Conservation (phyloP, 2,113 vertebrate species). For the Tychaedon coryphoeus region DNA sequence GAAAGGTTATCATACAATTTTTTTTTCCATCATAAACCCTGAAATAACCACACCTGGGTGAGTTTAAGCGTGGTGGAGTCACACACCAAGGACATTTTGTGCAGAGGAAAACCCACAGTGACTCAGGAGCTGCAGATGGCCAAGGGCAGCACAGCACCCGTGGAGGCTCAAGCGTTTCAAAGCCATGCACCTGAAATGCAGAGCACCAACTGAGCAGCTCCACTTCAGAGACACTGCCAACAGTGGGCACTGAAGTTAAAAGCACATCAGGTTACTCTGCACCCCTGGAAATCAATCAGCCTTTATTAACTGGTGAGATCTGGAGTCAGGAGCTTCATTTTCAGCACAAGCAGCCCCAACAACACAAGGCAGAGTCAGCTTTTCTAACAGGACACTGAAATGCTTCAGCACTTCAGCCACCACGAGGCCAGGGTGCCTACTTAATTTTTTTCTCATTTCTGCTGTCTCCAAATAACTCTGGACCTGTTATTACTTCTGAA, state of each 20-base stretch:
- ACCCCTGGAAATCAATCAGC: not conserved
- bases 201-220: not conserved
- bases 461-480: not conserved
- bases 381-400: not conserved
- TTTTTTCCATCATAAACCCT: not conserved
- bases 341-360: not conserved
- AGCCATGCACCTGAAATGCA: not conserved
- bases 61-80: not conserved
- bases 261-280: not conserved
- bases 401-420: not conserved
- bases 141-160: not conserved
- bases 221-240: not conserved
- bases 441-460: not conserved
- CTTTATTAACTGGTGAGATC: not conserved
- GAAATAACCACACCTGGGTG: not conserved
- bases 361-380: not conserved
- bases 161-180: not conserved
- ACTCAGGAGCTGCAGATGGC: not conserved
- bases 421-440: not conserved
- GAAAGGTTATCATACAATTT: not conserved
- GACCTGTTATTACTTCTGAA: not conserved
- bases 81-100: not conserved
- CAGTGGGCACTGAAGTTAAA: fast-evolving
- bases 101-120: not conserved
- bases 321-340: not conserved